Evolutionary conservation across 2,797 vertebrate genomes (phyloP).

Genomic region (Myotis planiceps): DNA sequence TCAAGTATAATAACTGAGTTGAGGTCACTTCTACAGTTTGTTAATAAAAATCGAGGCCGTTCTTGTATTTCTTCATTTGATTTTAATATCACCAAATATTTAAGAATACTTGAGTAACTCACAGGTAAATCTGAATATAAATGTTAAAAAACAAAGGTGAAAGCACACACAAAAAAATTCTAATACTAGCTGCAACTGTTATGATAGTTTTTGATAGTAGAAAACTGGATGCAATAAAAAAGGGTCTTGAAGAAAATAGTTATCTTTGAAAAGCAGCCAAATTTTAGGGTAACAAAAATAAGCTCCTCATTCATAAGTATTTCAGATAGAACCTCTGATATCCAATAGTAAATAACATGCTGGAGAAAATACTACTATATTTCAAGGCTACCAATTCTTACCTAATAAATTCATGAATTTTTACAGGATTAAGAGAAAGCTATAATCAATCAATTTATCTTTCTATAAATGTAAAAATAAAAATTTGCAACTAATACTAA

Average conservation of each 20-base stretch:
- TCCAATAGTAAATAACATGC: not conserved
- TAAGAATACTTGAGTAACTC: not conserved
- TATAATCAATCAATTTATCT: not conserved
- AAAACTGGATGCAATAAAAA: not conserved
- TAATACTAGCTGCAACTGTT: not conserved
- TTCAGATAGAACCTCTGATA: not conserved
- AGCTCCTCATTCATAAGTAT: not conserved
- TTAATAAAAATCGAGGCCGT: not conserved
- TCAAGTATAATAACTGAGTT: not conserved
- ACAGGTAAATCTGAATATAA: not conserved
- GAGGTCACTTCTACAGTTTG: not conserved
- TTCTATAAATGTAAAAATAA: not conserved
- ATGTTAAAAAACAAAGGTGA: not conserved
- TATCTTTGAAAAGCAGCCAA: not conserved
- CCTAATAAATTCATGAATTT: not conserved
- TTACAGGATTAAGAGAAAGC: not conserved
- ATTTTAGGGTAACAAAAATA: not conserved
- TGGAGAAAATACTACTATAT: not conserved
- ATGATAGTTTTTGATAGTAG: not conserved
- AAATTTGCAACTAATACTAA: not conserved
- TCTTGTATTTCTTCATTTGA: not conserved
- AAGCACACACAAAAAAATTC: not conserved
- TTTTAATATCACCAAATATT: not conserved
- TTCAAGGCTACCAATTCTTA: not conserved
- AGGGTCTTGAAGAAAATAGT: not conserved